A percentile compares a stretch with the other conserved stretches of the same genome.
Evolutionary conservation across 2,888 invertebrate species (phyloP).

Genomic region (Pristionchus maxplancki): DNA sequence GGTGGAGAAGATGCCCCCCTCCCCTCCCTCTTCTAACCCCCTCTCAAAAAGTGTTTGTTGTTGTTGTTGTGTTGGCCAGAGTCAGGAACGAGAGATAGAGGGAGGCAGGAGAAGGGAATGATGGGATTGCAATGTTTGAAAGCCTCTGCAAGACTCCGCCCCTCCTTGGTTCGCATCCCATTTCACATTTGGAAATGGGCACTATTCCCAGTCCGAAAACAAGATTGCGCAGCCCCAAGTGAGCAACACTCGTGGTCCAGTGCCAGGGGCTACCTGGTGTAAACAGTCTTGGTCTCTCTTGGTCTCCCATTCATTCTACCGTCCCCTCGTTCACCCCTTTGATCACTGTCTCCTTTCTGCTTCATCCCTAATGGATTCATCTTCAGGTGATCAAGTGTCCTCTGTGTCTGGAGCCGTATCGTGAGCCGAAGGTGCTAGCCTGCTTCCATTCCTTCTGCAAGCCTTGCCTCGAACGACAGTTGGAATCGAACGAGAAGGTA

Average conservation of each 20-base stretch:
- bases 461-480: conserved; percentile 85
- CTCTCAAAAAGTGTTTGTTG: conserved; percentile 8
- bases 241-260: not conserved
- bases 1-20: not conserved
- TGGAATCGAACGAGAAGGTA: conserved; percentile 54
- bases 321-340: not conserved
- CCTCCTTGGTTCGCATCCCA: conserved; percentile 30
- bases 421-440: conserved; percentile 86
- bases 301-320: not conserved
- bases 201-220: not conserved
- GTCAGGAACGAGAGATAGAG: conserved; percentile 41
- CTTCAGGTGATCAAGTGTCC: conserved; percentile 68
- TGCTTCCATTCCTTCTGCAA: conserved; percentile 91
- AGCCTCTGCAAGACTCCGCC: not conserved
- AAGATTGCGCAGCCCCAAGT: conserved; percentile 3
- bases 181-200: conserved; percentile 31
- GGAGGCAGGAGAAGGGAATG: not conserved
- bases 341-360: not conserved
- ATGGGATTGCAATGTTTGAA: conserved; percentile 36
- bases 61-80: conserved; percentile 42
- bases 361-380: not conserved
- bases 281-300: not conserved
- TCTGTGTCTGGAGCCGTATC: conserved; percentile 82
- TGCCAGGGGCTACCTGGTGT: conserved; percentile 1
- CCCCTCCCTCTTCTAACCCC: not conserved